These are phyloP conservation scores for Erythrolamprus reginae DNA, from an alignment of 2,113 vertebrate species.

Conservation along the genomic window DNA sequence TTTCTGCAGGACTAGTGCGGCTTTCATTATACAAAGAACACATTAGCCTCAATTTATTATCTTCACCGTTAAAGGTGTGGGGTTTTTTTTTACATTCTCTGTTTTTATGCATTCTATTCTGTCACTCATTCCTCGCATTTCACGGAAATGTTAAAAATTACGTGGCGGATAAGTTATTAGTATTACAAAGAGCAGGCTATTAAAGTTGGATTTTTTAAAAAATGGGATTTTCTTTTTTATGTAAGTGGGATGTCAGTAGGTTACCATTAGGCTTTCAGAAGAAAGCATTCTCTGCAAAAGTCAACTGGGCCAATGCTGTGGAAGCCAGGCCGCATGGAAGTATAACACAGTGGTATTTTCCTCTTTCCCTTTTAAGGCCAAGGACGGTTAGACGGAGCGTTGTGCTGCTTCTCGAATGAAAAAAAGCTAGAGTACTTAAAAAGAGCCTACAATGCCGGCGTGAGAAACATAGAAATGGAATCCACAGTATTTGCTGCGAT, in stretches of 20 bases:
- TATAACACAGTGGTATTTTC: neutral
- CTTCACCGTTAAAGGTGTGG: no score
- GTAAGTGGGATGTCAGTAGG: rapidly evolving
- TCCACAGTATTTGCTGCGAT: slow-evolving; percentile 82
- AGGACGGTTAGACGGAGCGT: slow-evolving; percentile 77
- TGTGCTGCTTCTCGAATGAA: slow-evolving; percentile 83
- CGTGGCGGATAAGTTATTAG: neutral
- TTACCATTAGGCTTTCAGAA: neutral
- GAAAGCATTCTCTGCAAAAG: neutral
- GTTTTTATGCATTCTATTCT: neutral
- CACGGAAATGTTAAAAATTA: rapidly evolving
- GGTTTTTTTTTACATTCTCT: neutral
- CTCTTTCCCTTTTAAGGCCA: slow-evolving; percentile 67
- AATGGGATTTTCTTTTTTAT: rapidly evolving
- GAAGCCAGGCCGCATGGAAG: neutral
- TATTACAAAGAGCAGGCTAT: neutral
- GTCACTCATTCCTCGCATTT: neutral
- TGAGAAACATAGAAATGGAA: slow-evolving; percentile 89
- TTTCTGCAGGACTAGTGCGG: no score
- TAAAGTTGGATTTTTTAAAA: neutral
- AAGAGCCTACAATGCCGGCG: slow-evolving; percentile 70
- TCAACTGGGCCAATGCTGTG: neutral
- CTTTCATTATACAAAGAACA: neutral
- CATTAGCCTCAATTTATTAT: neutral
- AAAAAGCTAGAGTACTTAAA: slow-evolving; percentile 82